Conservation (phyloP, 2,113 vertebrate genomes). For the Vulpes vulpes region DNA sequence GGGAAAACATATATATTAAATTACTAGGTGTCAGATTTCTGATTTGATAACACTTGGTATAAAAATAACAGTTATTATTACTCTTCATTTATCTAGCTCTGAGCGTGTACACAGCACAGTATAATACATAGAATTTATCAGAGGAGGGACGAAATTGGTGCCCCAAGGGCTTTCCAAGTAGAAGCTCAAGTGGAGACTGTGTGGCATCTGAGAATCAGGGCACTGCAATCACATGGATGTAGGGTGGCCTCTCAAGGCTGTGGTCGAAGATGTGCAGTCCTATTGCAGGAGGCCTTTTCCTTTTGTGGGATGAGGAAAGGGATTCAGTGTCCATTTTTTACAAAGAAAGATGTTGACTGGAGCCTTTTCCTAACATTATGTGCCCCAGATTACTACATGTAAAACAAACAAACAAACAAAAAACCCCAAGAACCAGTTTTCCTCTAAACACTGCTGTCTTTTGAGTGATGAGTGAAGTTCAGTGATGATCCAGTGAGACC, state of each 20-base stretch:
- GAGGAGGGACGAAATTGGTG: constrained; percentile 63
- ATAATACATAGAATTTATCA: constrained; percentile 82
- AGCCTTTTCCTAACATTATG: not conserved
- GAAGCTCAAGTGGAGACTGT: constrained; percentile 42
- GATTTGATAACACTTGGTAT: constrained; percentile 84
- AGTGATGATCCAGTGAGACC: not conserved
- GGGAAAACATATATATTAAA: constrained; percentile 82
- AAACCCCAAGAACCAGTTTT: not conserved
- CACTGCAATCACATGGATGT: not conserved
- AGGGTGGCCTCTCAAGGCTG: not conserved
- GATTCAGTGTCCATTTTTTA: constrained; percentile 26
- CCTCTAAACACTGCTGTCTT: not conserved
- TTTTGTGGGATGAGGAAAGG: not conserved
- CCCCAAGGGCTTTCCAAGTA: constrained; percentile 56
- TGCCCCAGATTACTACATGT: not conserved
- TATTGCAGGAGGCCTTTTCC: not conserved
- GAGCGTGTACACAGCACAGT: constrained; percentile 69
- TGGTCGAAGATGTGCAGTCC: not conserved
- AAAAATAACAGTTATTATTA: constrained; percentile 84
- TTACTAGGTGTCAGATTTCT: constrained; percentile 82
- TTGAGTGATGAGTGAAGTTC: not conserved
- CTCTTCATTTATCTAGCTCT: constrained; percentile 81
- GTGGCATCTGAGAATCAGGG: constrained; percentile 1
- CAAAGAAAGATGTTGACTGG: not conserved
- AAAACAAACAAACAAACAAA: not conserved